Base-by-base conservation (phyloP, 2,797 vertebrate genomes). In the Syncerus caffer region DNA sequence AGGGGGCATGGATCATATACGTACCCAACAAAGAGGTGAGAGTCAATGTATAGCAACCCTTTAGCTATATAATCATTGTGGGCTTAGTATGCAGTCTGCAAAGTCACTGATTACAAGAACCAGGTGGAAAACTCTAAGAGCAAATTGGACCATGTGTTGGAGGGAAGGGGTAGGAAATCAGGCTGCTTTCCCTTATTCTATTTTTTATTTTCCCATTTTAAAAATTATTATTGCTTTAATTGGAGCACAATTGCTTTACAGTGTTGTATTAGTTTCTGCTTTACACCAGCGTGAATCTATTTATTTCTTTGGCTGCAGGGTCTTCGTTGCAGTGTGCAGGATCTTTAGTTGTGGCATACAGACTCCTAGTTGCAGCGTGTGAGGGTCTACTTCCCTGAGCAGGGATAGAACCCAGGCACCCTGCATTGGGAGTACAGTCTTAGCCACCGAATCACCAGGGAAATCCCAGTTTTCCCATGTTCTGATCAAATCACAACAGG, bases 61-160 rank as follows among this genome's bases (percentile, higher is more conserved):
- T 45, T 3, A 47, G 74, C 2, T 4, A 2, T 3, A 6, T 1
- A 0, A 1, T 38, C 67, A 3, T 2, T 23, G 38, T 42, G 25
- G 25, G 11, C 74, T 38, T 1, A 57, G 29, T 14, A 6, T 34
- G 13, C n/a, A 51, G 58, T 27, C 29, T 3, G 10, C 15, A 2
- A 8, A 21, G 1, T 7, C 84, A 38, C 0, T 5, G 9, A 17
- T 6, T 1, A 19, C 19, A 29, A 23, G 31, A 51, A 3, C 25
- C 76, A 17, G 31, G 42, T n/a, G 25, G 67, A 53, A 31, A n/a
- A 13, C 21, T 45, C 23, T 0, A 55, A 27, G 8, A 8, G 14
- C 7, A 6, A 23, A 45, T 0, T 4, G 34, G 27, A 4, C 25
- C 14, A 0, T 1, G 0, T 12, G 17, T 51, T 34, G 10, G 50